These are phyloP conservation scores for Ceratina australensis DNA, from an alignment of 1,140 invertebrate species.

Conservation along the genomic window DNA sequence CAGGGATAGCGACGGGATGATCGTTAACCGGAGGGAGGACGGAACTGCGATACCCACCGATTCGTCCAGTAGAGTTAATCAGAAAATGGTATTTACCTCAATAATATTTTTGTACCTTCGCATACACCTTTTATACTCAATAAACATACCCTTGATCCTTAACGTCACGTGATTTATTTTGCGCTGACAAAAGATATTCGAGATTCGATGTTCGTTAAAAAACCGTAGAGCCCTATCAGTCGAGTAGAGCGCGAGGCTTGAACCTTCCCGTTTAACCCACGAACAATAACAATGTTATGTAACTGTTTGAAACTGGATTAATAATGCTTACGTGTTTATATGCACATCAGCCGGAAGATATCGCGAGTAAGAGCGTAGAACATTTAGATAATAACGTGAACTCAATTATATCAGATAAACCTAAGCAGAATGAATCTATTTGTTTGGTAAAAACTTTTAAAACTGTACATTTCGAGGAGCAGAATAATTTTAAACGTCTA, in stretches of 20 bases:
- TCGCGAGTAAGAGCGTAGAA: constrained; percentile 34
- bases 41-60: constrained; percentile 35
- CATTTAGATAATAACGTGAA: constrained; percentile 51
- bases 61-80: constrained; percentile 48
- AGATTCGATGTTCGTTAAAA: too few relatives aligned
- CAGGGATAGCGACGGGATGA: constrained; percentile 45
- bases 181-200: too few relatives aligned
- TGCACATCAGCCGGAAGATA: constrained; percentile 57
- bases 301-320: constrained; percentile 24
- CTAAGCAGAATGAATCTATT: constrained; percentile 40
- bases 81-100: constrained; percentile 51
- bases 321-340: constrained; percentile 21
- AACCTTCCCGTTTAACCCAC: too few relatives aligned
- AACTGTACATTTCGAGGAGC: constrained; percentile 44
- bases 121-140: background rate
- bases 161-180: too few relatives aligned
- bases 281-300: background rate
- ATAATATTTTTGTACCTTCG: background rate
- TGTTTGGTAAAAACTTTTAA: constrained; percentile 45
- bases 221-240: too few relatives aligned
- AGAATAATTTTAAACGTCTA: constrained; percentile 54
- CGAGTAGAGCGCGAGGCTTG: too few relatives aligned
- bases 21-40: constrained; percentile 32
- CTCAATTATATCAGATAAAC: constrained; percentile 50
- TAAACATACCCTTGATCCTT: too few relatives aligned